Conservation (phyloP, 2,888 invertebrate species). For the Cheilosia scutellata region DNA sequence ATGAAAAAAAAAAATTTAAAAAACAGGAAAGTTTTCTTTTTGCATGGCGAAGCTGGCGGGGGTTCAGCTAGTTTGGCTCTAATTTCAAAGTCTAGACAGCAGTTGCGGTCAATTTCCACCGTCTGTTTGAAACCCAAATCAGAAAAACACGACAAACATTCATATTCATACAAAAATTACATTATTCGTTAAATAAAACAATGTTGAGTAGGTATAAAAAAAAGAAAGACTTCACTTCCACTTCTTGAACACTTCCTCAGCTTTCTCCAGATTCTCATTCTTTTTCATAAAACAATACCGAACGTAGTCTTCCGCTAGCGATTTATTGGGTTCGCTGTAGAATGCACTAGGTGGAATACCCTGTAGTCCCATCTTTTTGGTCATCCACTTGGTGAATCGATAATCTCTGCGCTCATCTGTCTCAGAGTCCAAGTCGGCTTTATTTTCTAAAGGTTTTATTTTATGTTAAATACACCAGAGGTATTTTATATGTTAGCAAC, state of each 20-base stretch:
- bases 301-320: slow-evolving; percentile 92
- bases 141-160: background rate
- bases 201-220: background rate
- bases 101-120: no score
- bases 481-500: background rate
- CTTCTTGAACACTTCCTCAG: slow-evolving; percentile 87
- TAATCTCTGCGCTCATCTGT: slow-evolving; percentile 92
- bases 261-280: slow-evolving; percentile 89
- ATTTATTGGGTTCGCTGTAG: slow-evolving; percentile 92
- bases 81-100: no score
- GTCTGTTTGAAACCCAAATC: background rate
- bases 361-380: slow-evolving; percentile 95
- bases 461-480: background rate
- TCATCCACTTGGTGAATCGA: slow-evolving; percentile 97
- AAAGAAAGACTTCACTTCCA: slow-evolving; percentile 84
- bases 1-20: no score
- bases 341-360: slow-evolving; percentile 98
- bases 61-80: no score
- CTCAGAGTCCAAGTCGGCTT: slow-evolving; percentile 89
- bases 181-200: slow-evolving; percentile 2
- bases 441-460: slow-evolving; percentile 84
- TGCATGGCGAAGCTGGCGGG: no score
- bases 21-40: no score
- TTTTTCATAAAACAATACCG: slow-evolving; percentile 98
- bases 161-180: slow-evolving; percentile 21